phyloP scores from a whole-genome alignment of 2,888 invertebrate species.

The Drosophila yooni region DNA sequence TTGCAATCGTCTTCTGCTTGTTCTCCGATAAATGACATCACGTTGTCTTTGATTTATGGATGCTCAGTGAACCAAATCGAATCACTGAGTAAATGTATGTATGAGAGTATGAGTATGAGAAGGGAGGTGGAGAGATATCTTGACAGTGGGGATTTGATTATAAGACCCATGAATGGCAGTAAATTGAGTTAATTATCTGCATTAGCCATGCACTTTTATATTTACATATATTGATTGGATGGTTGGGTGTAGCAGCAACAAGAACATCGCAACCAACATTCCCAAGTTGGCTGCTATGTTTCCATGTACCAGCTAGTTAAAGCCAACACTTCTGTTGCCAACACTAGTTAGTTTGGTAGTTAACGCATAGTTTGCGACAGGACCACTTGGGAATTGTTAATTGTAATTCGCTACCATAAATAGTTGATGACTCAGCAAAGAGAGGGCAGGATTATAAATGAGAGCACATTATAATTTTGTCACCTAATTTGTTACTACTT shows the following conservation, averaged over 20 bases:
- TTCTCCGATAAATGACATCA: constrained; percentile 53
- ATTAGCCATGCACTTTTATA: constrained; percentile 16
- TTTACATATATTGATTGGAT: constrained; percentile 7
- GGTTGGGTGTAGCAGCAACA: constrained; percentile 1
- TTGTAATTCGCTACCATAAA: constrained; percentile 24
- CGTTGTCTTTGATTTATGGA: constrained; percentile 66
- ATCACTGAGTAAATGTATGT: constrained; percentile 28
- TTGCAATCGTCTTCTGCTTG: constrained; percentile 8
- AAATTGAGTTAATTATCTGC: constrained; percentile 46
- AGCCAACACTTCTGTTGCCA: constrained; percentile 7
- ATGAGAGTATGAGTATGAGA: too few species aligned
- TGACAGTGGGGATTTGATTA: constrained; percentile 18
- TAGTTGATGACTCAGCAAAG: constrained; percentile 23
- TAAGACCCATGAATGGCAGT: constrained; percentile 5
- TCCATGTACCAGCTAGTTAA: constrained; percentile 6
- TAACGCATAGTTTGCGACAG: constrained; percentile 28
- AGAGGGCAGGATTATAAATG: background rate
- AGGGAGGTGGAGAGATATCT: background rate
- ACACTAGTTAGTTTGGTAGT: constrained; percentile 8
- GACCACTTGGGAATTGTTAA: constrained; percentile 31
- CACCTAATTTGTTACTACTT: background rate
- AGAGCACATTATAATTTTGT: background rate
- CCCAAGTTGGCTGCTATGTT: background rate
- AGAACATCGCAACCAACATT: background rate
- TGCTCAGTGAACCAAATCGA: constrained; percentile 38